These are phyloP conservation scores for Ursus arctos DNA, from an alignment of 2,113 vertebrate species.

Conservation along the genomic window DNA sequence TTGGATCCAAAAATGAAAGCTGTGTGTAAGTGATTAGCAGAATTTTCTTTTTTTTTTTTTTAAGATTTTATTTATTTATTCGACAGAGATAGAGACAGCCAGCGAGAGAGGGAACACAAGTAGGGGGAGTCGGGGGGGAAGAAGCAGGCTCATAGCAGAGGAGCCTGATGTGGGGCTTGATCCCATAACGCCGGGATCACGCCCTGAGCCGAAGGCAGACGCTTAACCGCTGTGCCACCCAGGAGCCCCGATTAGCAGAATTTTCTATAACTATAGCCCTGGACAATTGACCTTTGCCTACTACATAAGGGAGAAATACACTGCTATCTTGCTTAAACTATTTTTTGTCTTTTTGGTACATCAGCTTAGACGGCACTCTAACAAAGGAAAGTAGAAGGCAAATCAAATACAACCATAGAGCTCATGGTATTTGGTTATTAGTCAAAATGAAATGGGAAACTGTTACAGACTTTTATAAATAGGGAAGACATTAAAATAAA, in stretches of 20 bases:
- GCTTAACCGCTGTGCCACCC: too few relatives aligned
- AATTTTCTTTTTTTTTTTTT: background rate
- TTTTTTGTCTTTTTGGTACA: background rate
- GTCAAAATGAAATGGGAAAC: background rate
- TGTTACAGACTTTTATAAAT: background rate
- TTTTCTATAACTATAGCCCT: background rate
- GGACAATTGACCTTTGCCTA: background rate
- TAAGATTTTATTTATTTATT: too few relatives aligned
- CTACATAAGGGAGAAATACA: background rate
- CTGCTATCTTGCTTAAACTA: background rate
- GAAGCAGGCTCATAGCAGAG: too few relatives aligned
- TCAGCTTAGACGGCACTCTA: background rate
- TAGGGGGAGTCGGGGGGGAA: too few relatives aligned
- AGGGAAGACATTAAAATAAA: background rate
- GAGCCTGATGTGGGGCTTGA: too few relatives aligned
- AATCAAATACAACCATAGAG: background rate
- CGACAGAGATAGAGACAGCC: too few relatives aligned
- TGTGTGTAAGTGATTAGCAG: background rate
- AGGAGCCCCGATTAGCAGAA: background rate
- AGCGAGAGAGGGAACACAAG: too few relatives aligned
- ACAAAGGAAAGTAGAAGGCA: background rate
- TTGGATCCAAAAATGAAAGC: background rate
- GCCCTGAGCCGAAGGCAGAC: too few relatives aligned
- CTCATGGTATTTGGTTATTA: background rate
- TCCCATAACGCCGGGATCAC: too few relatives aligned